Evolutionary conservation across 2,888 invertebrate genomes (phyloP).

Genomic region (Yponomeuta malinellus): DNA sequence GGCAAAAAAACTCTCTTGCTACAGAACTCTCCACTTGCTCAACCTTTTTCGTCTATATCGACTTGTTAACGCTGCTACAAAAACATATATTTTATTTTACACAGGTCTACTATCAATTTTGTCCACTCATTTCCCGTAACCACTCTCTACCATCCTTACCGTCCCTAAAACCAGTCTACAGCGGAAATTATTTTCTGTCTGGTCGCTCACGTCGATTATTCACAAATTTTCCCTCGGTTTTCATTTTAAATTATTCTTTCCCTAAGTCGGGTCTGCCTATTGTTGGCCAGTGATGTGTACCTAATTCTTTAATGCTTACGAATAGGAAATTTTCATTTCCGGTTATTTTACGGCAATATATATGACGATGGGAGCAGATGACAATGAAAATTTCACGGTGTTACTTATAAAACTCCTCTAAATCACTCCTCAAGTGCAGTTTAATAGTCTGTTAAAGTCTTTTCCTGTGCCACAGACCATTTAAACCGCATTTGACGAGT

Average conservation of each 20-base stretch:
- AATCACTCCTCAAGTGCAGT: too few relatives aligned
- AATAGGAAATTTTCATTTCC: conserved; percentile 1
- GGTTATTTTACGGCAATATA: too few relatives aligned
- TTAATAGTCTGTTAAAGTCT: too few relatives aligned
- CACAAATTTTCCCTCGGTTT: conserved; percentile 27
- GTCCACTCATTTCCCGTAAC: neutral
- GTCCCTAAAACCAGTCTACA: conserved; percentile 18
- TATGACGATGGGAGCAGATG: too few relatives aligned
- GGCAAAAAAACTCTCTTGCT: too few relatives aligned
- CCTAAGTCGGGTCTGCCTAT: conserved; percentile 23
- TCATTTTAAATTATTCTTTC: conserved; percentile 19
- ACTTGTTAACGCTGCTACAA: too few relatives aligned
- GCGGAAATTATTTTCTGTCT: conserved; percentile 40
- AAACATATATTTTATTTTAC: too few relatives aligned
- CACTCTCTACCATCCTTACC: neutral
- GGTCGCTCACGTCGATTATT: conserved; percentile 26
- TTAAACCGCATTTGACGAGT: too few relatives aligned
- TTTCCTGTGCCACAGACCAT: too few relatives aligned
- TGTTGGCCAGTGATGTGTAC: conserved; percentile 33
- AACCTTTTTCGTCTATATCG: too few relatives aligned
- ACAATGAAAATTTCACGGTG: neutral
- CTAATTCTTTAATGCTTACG: conserved; percentile 31
- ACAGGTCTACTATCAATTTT: neutral
- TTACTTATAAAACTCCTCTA: too few relatives aligned
- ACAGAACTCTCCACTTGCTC: too few relatives aligned